phyloP scores from a whole-genome alignment of 1,140 invertebrate genomes.

The Brachionus manjavacas region DNA sequence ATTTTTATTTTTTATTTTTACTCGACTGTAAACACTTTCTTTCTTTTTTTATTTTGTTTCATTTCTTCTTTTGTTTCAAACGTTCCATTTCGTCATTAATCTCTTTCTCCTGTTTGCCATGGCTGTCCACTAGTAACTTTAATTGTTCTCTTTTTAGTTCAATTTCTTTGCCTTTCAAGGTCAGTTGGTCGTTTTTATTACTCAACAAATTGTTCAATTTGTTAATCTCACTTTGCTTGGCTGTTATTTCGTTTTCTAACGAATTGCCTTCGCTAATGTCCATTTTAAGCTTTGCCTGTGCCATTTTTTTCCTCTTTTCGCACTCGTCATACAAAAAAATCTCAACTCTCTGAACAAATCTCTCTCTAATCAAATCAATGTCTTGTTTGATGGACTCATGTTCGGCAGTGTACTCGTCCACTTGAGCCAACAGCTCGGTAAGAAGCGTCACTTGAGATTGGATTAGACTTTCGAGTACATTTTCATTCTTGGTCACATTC shows the following conservation, averaged over 20 bases:
- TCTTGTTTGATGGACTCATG: conserved; percentile 2
- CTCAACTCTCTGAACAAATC: background rate
- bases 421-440: background rate
- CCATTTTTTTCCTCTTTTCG: conserved; percentile 4
- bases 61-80: background rate
- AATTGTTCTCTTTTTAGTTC: background rate
- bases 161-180: background rate
- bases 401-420: background rate
- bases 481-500: background rate
- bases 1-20: too few species aligned
- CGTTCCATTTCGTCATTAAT: background rate
- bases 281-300: background rate
- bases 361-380: background rate
- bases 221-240: background rate
- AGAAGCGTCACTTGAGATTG: background rate
- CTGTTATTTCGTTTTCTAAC: background rate
- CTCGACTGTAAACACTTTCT: too few species aligned
- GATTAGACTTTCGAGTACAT: conserved; percentile 8
- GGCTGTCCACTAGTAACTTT: background rate
- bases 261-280: background rate
- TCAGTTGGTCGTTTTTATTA: background rate
- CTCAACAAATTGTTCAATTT: conserved; percentile 3
- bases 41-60: too few species aligned
- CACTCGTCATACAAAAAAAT: background rate
- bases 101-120: background rate